These are phyloP conservation scores for Schizopygopsis pylzovi DNA, from an alignment of 2,797 vertebrate species.

Conservation along the genomic window DNA sequence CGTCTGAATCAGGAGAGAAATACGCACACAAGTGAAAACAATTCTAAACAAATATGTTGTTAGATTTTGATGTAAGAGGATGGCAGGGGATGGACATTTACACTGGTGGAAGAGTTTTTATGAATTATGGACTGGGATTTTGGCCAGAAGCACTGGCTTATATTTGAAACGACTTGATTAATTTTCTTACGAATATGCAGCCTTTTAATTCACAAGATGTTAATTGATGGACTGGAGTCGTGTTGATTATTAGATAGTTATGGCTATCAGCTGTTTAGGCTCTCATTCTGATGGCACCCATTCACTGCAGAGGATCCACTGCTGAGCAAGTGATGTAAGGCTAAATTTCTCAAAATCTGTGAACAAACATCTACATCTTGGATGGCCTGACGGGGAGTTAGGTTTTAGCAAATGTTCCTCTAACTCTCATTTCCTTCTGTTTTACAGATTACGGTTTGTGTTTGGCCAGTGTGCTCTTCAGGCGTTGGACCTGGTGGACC, in stretches of 20 bases:
- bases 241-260: neutral
- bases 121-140: neutral
- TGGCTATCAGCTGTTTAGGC: neutral
- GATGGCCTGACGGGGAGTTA: neutral
- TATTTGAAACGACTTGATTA: neutral
- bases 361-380: neutral
- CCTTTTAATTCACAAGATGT: neutral
- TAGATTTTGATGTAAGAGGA: too few relatives aligned
- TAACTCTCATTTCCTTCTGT: neutral
- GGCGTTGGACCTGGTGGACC: conserved; percentile 92
- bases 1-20: neutral
- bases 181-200: neutral
- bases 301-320: neutral
- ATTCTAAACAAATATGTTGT: neutral
- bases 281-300: neutral
- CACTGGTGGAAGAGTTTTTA: neutral
- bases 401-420: neutral
- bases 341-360: neutral
- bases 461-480: conserved; percentile 88
- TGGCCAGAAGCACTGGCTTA: neutral
- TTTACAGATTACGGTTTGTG: conserved; percentile 87
- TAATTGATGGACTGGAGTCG: neutral
- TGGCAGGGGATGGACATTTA: neutral
- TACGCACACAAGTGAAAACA: neutral
- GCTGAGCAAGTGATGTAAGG: neutral